phyloP scores from a whole-genome alignment of 2,797 vertebrate genomes.

The Sebastes umbrosus region DNA sequence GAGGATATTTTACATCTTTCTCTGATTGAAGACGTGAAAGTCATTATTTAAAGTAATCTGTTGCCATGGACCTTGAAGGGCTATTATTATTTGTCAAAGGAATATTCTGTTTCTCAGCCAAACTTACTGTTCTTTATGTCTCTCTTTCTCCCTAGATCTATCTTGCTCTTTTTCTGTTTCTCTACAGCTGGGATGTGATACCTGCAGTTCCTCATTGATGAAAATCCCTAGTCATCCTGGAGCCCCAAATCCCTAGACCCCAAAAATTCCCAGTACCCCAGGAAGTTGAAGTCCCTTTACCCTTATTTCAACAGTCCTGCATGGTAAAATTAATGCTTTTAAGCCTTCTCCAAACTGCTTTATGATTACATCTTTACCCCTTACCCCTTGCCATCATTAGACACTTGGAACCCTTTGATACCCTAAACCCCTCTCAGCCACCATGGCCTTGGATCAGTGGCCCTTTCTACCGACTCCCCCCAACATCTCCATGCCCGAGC shows the following conservation, averaged over 20 bases:
- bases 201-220: not conserved
- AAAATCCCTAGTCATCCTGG: constrained; percentile 8
- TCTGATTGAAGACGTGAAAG: not conserved
- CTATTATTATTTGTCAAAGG: not conserved
- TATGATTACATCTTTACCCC: not conserved
- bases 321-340: not conserved
- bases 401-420: not conserved
- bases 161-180: not conserved
- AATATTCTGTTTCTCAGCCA: not conserved
- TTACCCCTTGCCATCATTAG: not conserved
- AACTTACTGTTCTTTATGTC: not conserved
- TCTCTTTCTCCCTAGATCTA: constrained; percentile 23
- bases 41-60: constrained; percentile 15
- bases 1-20: not conserved
- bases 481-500: constrained; percentile 80
- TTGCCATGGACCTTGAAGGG: constrained; percentile 39
- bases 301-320: not conserved
- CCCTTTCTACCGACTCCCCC: constrained; percentile 66
- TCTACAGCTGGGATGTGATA: constrained; percentile 54
- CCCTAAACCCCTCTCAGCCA: not conserved
- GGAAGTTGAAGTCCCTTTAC: not conserved
- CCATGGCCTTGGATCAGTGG: constrained; percentile 77
- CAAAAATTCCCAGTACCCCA: not conserved
- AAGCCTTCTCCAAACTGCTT: not conserved
- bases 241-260: not conserved